These are phyloP conservation scores for Eriocheir sinensis DNA, from an alignment of 1,140 invertebrate genomes.

Conservation along the genomic window DNA sequence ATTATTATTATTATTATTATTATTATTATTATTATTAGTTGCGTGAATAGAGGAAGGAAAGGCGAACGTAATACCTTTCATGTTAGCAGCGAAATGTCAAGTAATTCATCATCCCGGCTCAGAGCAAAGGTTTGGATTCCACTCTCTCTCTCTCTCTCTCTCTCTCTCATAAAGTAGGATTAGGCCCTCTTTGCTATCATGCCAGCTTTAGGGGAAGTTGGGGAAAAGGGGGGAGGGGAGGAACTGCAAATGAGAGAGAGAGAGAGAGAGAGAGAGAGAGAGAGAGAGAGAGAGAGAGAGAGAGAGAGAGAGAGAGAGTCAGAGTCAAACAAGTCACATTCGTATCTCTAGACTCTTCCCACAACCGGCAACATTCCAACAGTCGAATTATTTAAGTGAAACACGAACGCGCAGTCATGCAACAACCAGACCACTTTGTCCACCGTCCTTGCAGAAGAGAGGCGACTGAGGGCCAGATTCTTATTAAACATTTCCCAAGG, in stretches of 20 bases:
- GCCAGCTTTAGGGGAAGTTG: background rate
- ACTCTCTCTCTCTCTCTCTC: constrained; percentile 7
- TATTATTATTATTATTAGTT: background rate
- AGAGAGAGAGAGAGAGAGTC: constrained; percentile 12
- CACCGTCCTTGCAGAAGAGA: no score
- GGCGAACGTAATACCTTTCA: background rate
- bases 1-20: constrained; percentile 20
- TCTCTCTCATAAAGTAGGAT: constrained; percentile 25
- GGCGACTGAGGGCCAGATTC: no score
- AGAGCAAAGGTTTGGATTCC: no score
- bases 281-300: constrained; percentile 6
- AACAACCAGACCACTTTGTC: no score
- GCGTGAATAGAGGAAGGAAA: background rate
- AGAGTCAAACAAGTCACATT: constrained; percentile 25
- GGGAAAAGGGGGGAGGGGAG: background rate
- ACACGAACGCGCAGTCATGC: no score
- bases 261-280: constrained; percentile 4
- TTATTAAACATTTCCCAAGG: no score
- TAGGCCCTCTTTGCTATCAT: constrained; percentile 12
- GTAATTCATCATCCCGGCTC: background rate
- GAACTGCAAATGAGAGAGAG: background rate
- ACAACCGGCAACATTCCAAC: no score
- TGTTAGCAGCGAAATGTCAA: background rate
- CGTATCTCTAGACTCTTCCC: no score
- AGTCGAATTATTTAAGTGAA: no score